Percentiles rank a stretch among this genome's conserved stretches.
These are phyloP conservation scores for Venustoraphidia nigricollis DNA, from an alignment of 2,888 invertebrate species.

Conservation along the genomic window DNA sequence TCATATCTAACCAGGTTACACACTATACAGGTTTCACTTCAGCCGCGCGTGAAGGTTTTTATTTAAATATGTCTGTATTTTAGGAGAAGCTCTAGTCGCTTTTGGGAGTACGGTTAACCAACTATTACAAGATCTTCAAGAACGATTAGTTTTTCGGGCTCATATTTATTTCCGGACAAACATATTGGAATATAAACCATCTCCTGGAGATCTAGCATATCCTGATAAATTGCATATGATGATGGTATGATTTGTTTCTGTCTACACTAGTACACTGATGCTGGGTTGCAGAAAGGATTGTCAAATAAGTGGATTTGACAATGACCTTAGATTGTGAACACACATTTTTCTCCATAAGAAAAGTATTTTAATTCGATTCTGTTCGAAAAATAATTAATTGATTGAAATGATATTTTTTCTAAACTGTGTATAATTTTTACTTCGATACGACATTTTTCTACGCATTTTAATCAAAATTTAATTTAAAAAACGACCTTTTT, in stretches of 20 bases:
- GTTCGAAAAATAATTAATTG: no score
- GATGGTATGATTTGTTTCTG: conserved; percentile 44
- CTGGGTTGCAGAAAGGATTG: not conserved
- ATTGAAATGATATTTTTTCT: no score
- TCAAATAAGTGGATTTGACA: not conserved
- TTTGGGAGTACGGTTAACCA: conserved; percentile 67
- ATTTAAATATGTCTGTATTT: conserved; percentile 14
- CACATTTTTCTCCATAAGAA: no score
- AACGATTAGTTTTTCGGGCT: conserved; percentile 87
- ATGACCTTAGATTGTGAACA: no score
- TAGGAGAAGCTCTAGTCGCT: conserved; percentile 52
- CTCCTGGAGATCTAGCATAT: conserved; percentile 91
- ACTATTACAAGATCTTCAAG: conserved; percentile 87
- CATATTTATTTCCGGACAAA: conserved; percentile 88
- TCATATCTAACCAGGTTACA: conserved; percentile 2
- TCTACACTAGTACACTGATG: not conserved
- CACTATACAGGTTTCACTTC: not conserved
- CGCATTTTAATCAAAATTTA: no score
- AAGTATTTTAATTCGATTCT: no score
- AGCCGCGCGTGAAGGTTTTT: not conserved
- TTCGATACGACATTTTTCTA: no score
- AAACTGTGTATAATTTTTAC: no score
- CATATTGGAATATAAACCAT: conserved; percentile 75
- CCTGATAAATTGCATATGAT: conserved; percentile 97
- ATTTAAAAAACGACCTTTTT: no score